These are phyloP conservation scores for Cabera pusaria DNA, from an alignment of 2,888 invertebrate species.

Conservation along the genomic window DNA sequence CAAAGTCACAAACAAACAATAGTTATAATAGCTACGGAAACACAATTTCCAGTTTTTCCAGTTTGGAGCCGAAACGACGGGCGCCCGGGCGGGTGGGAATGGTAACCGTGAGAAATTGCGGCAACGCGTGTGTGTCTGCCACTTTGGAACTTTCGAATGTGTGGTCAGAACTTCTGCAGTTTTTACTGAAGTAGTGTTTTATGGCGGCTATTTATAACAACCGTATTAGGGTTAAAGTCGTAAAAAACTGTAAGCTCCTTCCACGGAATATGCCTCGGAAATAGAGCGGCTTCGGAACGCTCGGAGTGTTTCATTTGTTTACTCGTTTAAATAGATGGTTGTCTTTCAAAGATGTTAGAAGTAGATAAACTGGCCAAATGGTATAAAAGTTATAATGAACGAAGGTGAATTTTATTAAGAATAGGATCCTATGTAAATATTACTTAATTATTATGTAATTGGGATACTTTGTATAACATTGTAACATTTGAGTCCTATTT, in stretches of 20 bases:
- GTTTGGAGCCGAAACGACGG: constrained; percentile 12
- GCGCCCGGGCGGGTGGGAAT: too few species aligned
- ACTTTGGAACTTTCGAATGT: constrained; percentile 32
- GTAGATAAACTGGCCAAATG: constrained; percentile 60
- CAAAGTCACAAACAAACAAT: constrained; percentile 22
- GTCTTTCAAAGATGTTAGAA: constrained; percentile 41
- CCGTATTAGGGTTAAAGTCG: constrained; percentile 24
- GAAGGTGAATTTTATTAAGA: constrained; percentile 20
- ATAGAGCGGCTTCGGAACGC: constrained; percentile 23
- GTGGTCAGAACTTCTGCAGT: constrained; percentile 35
- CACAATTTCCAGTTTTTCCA: constrained; percentile 22
- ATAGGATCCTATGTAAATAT: constrained; percentile 25
- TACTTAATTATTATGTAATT: background rate
- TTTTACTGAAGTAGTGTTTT: constrained; percentile 34
- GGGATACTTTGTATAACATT: too few species aligned
- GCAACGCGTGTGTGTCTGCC: constrained; percentile 27
- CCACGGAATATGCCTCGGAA: too few species aligned
- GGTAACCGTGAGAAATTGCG: constrained; percentile 31
- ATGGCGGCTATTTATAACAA: constrained; percentile 33
- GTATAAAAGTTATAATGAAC: constrained; percentile 25
- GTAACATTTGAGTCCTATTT: too few species aligned
- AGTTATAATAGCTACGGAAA: constrained; percentile 23
- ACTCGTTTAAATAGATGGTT: constrained; percentile 20
- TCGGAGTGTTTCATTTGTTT: constrained; percentile 15
- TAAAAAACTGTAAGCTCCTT: constrained; percentile 26